Evolutionary conservation across 2,888 invertebrate species (phyloP), one percentile per base, ranked within the genome.

Genomic region (Acrobasis repandana): DNA sequence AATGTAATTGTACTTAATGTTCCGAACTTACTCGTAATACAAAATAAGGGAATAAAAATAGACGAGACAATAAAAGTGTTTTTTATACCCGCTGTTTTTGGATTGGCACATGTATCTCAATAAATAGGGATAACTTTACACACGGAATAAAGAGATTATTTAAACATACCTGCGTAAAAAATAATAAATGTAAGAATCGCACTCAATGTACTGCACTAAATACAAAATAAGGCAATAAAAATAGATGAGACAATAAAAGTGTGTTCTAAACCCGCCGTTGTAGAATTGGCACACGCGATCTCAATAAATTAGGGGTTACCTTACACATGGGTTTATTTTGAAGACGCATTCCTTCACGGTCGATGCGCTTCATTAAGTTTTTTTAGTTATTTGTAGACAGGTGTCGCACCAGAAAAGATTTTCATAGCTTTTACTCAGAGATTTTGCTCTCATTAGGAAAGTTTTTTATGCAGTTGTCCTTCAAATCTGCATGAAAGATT

Each of bases 361-460:
- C 64, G 66, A 66, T 61, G 64, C 66, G 52, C 51, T 58, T 64
- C 57, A 64, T 64, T 58, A 63, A 63, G 58, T 58, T 58, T 48
- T 48, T 48, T 16, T 18, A 34, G 47, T 58, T 48, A 28, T 43
- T 48, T 33, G 11, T 49, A 46, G 28, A 60, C 46, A 20, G 6
- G 18, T 28, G 28, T 28, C 28, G 28, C 8, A 28, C 28, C 28
- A 28, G 28, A 28, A 28, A 28, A 28, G 28, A 28, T 28, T 28
- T 28, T 6, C 28, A 28, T 28, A 2, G 6, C 4, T 28, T 28
- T 28, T 28, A 28, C 6, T 28, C 28, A 6, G n/a, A n/a, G n/a
- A n/a, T n/a, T n/a, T n/a, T n/a, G n/a, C n/a, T n/a, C n/a, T n/a
- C n/a, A n/a, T n/a, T n/a, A n/a, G n/a, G n/a, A n/a, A n/a, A n/a